Base-by-base conservation (phyloP, 2,113 vertebrate species). In the Poeciliopsis occidentalis region DNA sequence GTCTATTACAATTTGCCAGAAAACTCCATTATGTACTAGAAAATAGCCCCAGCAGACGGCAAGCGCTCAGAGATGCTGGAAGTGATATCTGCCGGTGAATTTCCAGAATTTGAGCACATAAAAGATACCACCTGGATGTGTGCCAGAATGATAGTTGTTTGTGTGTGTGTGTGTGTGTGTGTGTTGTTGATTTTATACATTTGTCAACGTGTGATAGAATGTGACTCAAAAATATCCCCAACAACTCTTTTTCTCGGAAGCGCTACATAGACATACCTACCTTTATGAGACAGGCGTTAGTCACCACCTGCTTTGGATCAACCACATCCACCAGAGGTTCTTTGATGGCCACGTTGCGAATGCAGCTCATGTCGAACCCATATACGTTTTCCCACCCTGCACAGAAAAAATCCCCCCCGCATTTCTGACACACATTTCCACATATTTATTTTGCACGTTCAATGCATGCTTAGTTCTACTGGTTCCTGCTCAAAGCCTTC, bases 341-440 rank as follows among this genome's bases (percentile, higher is more conserved):
- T 93, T 96, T 98, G 95, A 98, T 98, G 88, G 98, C 98, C 51
- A 99, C 96, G 3, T 99, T 97, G 64, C 97, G 96, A 90, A 99
- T 99, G 91, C 97, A 99, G 83, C 96, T 98, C 98, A 99, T 99
- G 94, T 99, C 98, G 88, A 99, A 99, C 74, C 98, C 97, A 22
- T 99, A 99, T 71, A 99, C 98, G 29, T 98, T 99, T 89, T 99
- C 98, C 98, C 98, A 99, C 98, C 98, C 98, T 99, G 94, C 6
- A 77, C 72, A 32, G 32, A 32, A 8, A 86, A 32, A 79, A 47
- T 29, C n/a, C 2, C 29, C 29, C 37, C 8, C n/a, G 80, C 6
- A 22, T 29, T 54, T 22, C 22, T 54, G n/a, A 54, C 51, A 54
- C 51, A 54, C 22, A 54, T 54, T 7, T 31, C 60, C 51, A 17